Evolutionary conservation across 1,140 invertebrate species (phyloP).

Genomic region (Hypothenemus hampei): DNA sequence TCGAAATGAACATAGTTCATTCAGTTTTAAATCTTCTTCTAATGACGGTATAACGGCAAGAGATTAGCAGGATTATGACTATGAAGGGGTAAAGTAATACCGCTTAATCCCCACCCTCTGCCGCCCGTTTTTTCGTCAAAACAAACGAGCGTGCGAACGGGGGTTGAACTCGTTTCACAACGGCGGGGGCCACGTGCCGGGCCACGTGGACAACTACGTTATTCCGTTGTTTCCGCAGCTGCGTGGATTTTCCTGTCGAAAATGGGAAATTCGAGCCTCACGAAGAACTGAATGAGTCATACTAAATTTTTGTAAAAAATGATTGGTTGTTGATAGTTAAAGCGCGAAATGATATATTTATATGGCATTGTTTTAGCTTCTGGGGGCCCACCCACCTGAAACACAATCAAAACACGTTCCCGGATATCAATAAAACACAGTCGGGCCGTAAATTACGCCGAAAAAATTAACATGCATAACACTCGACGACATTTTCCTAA

Average conservation of each 20-base stretch:
- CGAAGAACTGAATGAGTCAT: neutral
- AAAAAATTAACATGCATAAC: too few species aligned
- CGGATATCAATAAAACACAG: too few species aligned
- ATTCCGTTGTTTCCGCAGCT: constrained; percentile 26
- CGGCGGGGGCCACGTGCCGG: constrained; percentile 8
- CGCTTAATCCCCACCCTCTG: constrained; percentile 2
- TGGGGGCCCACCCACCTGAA: too few species aligned
- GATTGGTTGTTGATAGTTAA: too few species aligned
- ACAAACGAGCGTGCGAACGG: constrained; percentile 21
- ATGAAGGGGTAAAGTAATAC: constrained; percentile 4
- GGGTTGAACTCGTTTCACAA: constrained; percentile 16
- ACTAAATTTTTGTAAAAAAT: too few species aligned
- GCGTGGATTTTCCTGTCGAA: constrained; percentile 21
- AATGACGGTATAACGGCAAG: constrained; percentile 16
- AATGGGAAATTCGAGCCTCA: constrained; percentile 18
- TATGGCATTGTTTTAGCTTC: too few species aligned
- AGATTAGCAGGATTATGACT: constrained; percentile 14
- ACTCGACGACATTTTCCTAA: too few species aligned
- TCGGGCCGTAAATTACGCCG: too few species aligned
- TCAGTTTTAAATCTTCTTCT: constrained; percentile 1
- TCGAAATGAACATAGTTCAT: too few species aligned
- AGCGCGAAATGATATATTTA: too few species aligned
- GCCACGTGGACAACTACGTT: constrained; percentile 17
- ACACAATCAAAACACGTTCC: too few species aligned
- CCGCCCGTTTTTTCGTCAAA: neutral